phyloP scores from a whole-genome alignment of 35 echinoderm and acorn worm genomes.

The Apostichopus japonicus region DNA sequence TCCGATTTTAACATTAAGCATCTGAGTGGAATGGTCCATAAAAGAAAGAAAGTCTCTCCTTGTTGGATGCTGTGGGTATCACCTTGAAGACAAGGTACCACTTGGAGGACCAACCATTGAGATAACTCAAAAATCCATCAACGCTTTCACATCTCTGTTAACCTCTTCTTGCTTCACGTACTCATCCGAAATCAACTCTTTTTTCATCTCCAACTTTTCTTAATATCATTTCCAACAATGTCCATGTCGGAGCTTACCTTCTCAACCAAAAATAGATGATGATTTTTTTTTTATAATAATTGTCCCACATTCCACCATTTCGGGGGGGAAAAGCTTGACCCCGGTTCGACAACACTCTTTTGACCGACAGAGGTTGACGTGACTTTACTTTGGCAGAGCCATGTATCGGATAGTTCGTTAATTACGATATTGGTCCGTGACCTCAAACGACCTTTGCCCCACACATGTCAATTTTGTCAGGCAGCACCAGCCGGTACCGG shows the following conservation, averaged over 20 bases:
- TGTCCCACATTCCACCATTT: neutral
- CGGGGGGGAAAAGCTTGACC: neutral
- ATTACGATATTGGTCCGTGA: neutral
- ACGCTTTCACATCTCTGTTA: neutral
- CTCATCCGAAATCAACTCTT: neutral
- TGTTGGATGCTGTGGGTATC: constrained; percentile 11
- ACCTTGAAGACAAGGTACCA: neutral
- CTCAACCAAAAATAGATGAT: neutral
- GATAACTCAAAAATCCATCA: neutral
- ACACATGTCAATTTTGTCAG: neutral
- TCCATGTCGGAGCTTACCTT: constrained; percentile 35
- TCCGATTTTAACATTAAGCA: neutral
- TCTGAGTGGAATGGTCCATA: neutral
- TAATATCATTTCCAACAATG: neutral
- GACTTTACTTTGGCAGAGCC: neutral
- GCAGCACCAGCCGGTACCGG: neutral
- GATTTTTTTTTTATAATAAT: neutral
- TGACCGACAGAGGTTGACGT: neutral
- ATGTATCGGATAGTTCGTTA: constrained; percentile 7
- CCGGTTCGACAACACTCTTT: neutral
- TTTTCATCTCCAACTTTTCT: neutral
- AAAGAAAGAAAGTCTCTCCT: neutral
- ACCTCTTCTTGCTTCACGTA: neutral
- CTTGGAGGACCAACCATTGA: neutral
- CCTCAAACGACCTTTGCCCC: neutral